Evolutionary conservation across 2,113 vertebrate genomes (phyloP).

Genomic region (Hyla sarda): DNA sequence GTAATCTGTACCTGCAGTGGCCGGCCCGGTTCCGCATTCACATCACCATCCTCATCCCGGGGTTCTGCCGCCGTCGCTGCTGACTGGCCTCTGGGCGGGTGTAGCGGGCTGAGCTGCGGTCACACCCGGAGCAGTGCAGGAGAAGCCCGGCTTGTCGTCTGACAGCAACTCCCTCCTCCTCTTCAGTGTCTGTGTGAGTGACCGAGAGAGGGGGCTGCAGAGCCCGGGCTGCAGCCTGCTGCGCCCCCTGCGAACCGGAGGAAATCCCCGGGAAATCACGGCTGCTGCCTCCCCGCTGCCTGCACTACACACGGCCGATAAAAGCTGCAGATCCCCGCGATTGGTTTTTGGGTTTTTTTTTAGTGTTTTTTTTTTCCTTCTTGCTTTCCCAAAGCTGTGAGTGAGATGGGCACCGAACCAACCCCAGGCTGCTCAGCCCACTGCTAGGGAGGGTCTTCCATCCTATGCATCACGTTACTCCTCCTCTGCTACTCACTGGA

Average conservation of each 20-base stretch:
- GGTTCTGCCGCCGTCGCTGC: too few species aligned
- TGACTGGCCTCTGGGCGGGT: background rate
- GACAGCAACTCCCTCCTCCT: constrained; percentile 51
- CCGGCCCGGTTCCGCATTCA: constrained; percentile 35
- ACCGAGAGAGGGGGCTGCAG: constrained; percentile 54
- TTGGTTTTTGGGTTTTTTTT: too few species aligned
- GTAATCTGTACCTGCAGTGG: constrained; percentile 35
- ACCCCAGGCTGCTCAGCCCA: constrained; percentile 45
- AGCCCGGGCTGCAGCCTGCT: constrained; percentile 10
- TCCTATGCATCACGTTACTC: constrained; percentile 29
- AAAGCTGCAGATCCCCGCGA: background rate
- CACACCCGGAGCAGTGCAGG: constrained; percentile 36
- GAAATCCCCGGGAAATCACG: constrained; percentile 28
- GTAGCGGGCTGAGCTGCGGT: constrained; percentile 7
- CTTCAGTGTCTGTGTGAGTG: constrained; percentile 36
- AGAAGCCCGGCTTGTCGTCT: constrained; percentile 36
- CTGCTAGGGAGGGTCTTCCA: constrained; percentile 44
- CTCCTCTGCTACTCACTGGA: constrained; percentile 41
- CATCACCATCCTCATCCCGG: constrained; percentile 33
- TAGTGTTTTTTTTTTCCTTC: background rate
- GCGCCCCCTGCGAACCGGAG: constrained; percentile 4
- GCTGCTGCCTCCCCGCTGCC: background rate
- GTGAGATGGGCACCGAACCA: constrained; percentile 28
- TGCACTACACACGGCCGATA: background rate
- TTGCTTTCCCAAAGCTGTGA: constrained; percentile 17